Base-by-base conservation (phyloP, 2,113 vertebrate genomes). In the Buteo buteo region DNA sequence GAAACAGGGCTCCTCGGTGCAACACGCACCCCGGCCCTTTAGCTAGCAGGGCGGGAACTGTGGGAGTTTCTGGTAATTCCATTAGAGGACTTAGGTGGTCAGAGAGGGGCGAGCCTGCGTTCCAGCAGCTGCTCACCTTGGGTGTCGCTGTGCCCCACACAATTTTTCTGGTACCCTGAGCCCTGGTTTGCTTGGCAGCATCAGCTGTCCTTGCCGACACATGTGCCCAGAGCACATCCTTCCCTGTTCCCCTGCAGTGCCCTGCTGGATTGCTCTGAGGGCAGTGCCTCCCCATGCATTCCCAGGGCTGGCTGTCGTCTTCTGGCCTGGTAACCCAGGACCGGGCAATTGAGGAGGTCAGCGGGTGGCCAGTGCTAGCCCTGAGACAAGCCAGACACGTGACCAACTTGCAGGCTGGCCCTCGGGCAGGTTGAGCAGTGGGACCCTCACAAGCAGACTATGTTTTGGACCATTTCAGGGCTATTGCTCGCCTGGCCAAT, bases 401-500 rank as follows among this genome's bases (percentile, higher is more conserved):
- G 40, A 5, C 8, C 50, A 29, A 4, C 55, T 44, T 44, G 31
- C 38, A 47, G 67, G 82, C 44, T 29, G 45, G 58, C 40, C 32
- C 34, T 5, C 17, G 14, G 47, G 42, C 81, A 49, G 55, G 57
- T 8, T 58, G 45, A 65, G 72, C 61, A 19, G 34, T 7, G 71
- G 61, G 7, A 66, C 47, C 34, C 82, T 76, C 55, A 6, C 32
- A 16, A 36, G 25, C 61, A 55, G 54, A 7, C 36, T 22, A 1
- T 82, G 70, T 4, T 85, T 7, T n/a, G 86, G 16, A 14, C 70
- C 17, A 0, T 82, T 94, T 3, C 88, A 99, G 99, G 96, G 99
- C 99, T 44, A 99, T 99, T 16, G 98, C 99, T 10, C 99, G 99
- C 9, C 97, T 99, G 94, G 99, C 99, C 58, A 99, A 80, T 80